A percentile compares a stretch with the other conserved stretches of the same genome.
These are phyloP conservation scores for Ciona savignyi DNA, from an alignment of 23 tunicate species.

Conservation along the genomic window DNA sequence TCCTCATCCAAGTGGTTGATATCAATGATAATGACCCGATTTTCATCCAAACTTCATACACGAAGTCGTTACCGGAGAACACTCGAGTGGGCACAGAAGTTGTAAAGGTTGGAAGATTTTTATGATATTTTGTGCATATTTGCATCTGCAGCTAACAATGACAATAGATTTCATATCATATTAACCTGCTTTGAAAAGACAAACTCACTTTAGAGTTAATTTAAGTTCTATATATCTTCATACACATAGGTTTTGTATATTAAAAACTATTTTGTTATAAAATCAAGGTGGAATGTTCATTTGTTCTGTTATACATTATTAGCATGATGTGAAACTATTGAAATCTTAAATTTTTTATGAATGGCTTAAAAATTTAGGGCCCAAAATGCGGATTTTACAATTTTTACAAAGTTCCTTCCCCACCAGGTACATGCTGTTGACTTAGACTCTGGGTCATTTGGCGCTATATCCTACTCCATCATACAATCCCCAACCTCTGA, in stretches of 20 bases:
- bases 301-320: no score
- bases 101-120: not conserved
- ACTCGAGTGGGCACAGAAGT: conserved; percentile 21
- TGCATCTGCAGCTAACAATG: not conserved
- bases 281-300: no score
- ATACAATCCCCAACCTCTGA: not conserved
- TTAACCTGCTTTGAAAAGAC: no score
- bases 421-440: conserved; percentile 34
- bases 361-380: no score
- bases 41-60: conserved; percentile 16
- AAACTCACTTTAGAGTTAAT: no score
- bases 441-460: conserved; percentile 26
- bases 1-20: conserved; percentile 25
- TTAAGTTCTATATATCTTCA: no score
- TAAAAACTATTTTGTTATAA: no score
- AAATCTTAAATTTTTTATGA: no score
- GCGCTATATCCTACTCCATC: conserved; percentile 23
- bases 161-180: not conserved
- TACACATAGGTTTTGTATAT: no score
- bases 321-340: no score
- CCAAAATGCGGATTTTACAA: no score
- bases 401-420: no score
- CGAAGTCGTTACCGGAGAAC: conserved; percentile 11
- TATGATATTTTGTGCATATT: not conserved
- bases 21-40: conserved; percentile 49